Conservation (phyloP, 2,113 vertebrate genomes). For the Thryonomys swinderianus region DNA sequence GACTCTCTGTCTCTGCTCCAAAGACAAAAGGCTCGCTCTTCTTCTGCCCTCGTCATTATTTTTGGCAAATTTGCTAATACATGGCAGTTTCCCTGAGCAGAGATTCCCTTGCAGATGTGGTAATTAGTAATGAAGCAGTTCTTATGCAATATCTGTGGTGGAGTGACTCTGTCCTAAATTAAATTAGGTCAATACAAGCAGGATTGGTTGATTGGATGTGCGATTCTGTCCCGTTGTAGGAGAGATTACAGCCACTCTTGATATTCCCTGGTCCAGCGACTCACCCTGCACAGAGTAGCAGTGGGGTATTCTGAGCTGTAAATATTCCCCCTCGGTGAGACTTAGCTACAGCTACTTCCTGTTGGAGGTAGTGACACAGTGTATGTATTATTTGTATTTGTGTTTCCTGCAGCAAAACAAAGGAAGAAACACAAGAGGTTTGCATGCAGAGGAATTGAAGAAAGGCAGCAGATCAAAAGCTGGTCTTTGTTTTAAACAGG, state of each 20-base stretch:
- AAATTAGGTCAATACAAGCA: constrained; percentile 5
- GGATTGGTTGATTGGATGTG: constrained; percentile 33
- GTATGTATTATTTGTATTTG: constrained; percentile 68
- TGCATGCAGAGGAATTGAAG: constrained; percentile 61
- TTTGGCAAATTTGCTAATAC: constrained; percentile 38
- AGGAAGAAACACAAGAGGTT: constrained; percentile 44
- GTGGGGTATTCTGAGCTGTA: neutral
- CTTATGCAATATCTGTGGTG: neutral
- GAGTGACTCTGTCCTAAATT: constrained; percentile 20
- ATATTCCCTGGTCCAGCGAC: neutral
- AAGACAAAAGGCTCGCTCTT: neutral
- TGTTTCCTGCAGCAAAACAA: constrained; percentile 55
- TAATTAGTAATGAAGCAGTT: constrained; percentile 30
- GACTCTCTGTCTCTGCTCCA: neutral
- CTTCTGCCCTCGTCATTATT: neutral
- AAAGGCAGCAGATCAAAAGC: constrained; percentile 64
- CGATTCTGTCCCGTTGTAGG: constrained; percentile 11
- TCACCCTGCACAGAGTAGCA: neutral
- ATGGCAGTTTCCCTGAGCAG: constrained; percentile 9
- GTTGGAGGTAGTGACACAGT: constrained; percentile 45
- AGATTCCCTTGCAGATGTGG: neutral
- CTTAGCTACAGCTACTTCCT: neutral
- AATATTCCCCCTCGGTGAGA: constrained; percentile 3
- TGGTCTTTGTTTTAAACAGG: constrained; percentile 72
- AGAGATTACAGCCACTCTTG: neutral